Evolutionary conservation across 2,113 vertebrate genomes (phyloP).

Genomic region (Rhegmatorhina hoffmannsi): DNA sequence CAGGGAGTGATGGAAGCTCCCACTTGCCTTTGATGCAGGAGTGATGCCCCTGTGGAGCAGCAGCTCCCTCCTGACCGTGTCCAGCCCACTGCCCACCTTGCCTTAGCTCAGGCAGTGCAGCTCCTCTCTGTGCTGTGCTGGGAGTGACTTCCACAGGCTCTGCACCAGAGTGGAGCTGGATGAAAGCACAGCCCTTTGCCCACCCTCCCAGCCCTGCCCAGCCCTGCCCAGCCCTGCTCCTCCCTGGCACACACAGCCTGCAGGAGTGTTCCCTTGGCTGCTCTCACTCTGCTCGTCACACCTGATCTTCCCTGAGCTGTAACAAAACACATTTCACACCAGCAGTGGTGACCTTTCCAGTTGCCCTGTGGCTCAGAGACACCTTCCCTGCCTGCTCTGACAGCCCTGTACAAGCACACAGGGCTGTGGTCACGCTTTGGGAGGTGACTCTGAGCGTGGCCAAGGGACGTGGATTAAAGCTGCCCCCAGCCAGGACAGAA

Average conservation of each 20-base stretch:
- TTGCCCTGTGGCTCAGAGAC: neutral
- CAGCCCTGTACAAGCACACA: fast-evolving
- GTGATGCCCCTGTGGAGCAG: neutral
- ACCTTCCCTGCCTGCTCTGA: neutral
- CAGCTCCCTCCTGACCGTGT: neutral
- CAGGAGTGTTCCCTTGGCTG: neutral
- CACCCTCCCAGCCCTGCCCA: too few relatives aligned
- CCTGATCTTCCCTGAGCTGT: neutral
- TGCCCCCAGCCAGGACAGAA: slow-evolving; percentile 6
- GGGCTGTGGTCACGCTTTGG: fast-evolving
- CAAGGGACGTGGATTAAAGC: neutral
- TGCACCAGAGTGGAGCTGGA: neutral
- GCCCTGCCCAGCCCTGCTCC: neutral
- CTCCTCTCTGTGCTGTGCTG: neutral
- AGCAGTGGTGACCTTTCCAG: neutral
- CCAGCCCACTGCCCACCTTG: neutral
- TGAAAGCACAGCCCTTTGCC: neutral
- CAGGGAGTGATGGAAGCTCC: neutral
- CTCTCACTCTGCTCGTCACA: neutral
- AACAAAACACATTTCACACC: neutral
- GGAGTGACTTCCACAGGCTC: neutral
- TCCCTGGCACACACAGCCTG: neutral
- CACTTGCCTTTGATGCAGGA: neutral
- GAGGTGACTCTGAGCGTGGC: neutral
- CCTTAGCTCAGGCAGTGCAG: neutral